Conservation (phyloP, 2,888 invertebrate genomes). For the Lycia hirtaria region DNA sequence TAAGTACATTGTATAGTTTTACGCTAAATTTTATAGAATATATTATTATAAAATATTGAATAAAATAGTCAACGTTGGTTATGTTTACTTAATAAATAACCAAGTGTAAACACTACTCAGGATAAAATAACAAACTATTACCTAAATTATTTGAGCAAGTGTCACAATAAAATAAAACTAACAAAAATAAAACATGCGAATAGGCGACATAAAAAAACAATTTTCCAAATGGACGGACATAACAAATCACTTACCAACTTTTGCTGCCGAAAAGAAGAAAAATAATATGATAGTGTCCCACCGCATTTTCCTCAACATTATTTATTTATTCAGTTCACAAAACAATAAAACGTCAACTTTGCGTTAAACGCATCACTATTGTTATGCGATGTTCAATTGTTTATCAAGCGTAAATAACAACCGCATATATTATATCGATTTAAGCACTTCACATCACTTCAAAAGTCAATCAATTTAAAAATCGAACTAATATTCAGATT, state of each 20-base stretch:
- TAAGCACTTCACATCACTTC: constrained; percentile 34
- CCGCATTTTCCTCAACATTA: constrained; percentile 64
- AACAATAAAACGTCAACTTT: constrained; percentile 47
- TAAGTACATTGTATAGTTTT: too few relatives aligned
- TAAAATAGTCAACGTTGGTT: too few relatives aligned
- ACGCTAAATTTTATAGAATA: too few relatives aligned
- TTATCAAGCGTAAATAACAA: constrained; percentile 34
- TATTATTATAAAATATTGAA: too few relatives aligned
- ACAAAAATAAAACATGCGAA: constrained; percentile 25
- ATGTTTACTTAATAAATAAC: too few relatives aligned
- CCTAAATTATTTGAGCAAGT: background rate
- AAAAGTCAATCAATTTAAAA: constrained; percentile 23
- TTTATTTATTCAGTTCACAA: constrained; percentile 52
- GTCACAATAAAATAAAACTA: constrained; percentile 5
- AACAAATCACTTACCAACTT: constrained; percentile 66
- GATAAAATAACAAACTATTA: background rate
- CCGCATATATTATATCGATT: constrained; percentile 14
- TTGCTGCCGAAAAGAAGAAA: constrained; percentile 55
- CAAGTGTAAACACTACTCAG: background rate
- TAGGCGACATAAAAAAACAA: constrained; percentile 24
- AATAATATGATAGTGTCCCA: constrained; percentile 63
- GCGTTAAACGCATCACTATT: constrained; percentile 29
- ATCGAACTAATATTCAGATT: constrained; percentile 16
- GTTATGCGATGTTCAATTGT: constrained; percentile 24
- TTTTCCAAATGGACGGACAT: constrained; percentile 28